phyloP scores from a whole-genome alignment of 1,140 invertebrate genomes.

The Hylaeus anthracinus region DNA sequence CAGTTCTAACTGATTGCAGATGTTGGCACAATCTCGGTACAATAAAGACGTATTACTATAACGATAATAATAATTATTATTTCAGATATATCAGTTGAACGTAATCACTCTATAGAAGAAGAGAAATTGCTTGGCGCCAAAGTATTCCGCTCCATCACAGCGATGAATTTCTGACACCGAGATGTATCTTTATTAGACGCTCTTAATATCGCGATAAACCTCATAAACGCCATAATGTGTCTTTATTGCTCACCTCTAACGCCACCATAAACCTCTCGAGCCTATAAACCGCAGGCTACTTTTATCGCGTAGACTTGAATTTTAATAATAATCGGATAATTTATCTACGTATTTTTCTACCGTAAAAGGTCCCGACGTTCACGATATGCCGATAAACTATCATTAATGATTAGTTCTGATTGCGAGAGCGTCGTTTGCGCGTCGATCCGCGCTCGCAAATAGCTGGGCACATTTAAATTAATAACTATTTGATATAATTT shows the following conservation, averaged over 20 bases:
- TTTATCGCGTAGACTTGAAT: constrained; percentile 6
- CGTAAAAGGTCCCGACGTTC: neutral
- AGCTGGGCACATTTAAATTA: too few species aligned
- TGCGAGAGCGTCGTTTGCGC: constrained; percentile 1
- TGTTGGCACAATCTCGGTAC: too few species aligned
- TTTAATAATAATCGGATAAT: constrained; percentile 17
- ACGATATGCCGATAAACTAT: constrained; percentile 19
- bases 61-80: too few species aligned
- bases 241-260: constrained; percentile 28
- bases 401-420: constrained; percentile 41
- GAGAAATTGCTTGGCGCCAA: too few species aligned
- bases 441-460: too few species aligned
- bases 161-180: constrained; percentile 18
- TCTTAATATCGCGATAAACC: constrained; percentile 16
- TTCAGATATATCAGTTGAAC: too few species aligned
- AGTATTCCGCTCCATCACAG: too few species aligned
- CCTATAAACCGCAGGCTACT: neutral
- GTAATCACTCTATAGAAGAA: neutral
- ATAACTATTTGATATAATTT: too few species aligned
- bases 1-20: too few species aligned
- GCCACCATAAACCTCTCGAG: constrained; percentile 11
- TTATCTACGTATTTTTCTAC: neutral
- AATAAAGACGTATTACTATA: too few species aligned
- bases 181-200: constrained; percentile 10
- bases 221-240: constrained; percentile 8